Percentiles rank a stretch among this genome's conserved stretches.
These are phyloP conservation scores for Drosophila paranaensis DNA, from an alignment of 2,888 invertebrate species.

Conservation along the genomic window DNA sequence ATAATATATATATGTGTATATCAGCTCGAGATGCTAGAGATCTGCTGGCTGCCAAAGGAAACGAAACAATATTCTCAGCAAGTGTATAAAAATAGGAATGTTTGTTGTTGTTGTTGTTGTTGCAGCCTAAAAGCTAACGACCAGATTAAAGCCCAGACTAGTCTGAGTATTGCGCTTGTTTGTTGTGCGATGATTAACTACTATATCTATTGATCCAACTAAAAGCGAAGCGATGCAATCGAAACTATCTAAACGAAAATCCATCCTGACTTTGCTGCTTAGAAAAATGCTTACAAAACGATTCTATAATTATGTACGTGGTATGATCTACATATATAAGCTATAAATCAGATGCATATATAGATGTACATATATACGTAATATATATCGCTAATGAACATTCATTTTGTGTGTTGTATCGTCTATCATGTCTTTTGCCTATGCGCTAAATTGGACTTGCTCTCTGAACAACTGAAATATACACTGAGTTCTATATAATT, in stretches of 20 bases:
- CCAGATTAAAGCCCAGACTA: slow-evolving; percentile 31
- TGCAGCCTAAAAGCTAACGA: slow-evolving; percentile 23
- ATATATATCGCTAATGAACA: slow-evolving; percentile 36
- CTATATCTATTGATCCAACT: slow-evolving; percentile 24
- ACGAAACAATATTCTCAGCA: slow-evolving; percentile 23
- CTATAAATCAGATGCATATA: slow-evolving; percentile 17
- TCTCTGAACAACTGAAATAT: slow-evolving; percentile 46
- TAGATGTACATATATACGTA: slow-evolving; percentile 5
- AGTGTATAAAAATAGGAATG: slow-evolving; percentile 56
- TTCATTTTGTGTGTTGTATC: slow-evolving; percentile 24
- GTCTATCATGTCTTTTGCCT: slow-evolving; percentile 11
- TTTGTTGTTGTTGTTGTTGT: slow-evolving; percentile 27
- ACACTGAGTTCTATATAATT: slow-evolving; percentile 46
- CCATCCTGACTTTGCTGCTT: slow-evolving; percentile 28
- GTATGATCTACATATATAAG: slow-evolving; percentile 18
- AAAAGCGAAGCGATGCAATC: slow-evolving; percentile 14
- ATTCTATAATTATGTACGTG: slow-evolving; percentile 39
- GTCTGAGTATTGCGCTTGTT: slow-evolving; percentile 33
- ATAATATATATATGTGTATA: not conserved
- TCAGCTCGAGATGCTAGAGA: not conserved
- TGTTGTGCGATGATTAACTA: slow-evolving; percentile 42
- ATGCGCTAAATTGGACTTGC: slow-evolving; percentile 55
- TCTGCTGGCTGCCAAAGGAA: not conserved
- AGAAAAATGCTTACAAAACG: slow-evolving; percentile 53
- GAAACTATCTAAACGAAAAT: slow-evolving; percentile 26